Base-by-base conservation (phyloP, 2,797 vertebrate genomes). In the Cyprinodon diabolis region DNA sequence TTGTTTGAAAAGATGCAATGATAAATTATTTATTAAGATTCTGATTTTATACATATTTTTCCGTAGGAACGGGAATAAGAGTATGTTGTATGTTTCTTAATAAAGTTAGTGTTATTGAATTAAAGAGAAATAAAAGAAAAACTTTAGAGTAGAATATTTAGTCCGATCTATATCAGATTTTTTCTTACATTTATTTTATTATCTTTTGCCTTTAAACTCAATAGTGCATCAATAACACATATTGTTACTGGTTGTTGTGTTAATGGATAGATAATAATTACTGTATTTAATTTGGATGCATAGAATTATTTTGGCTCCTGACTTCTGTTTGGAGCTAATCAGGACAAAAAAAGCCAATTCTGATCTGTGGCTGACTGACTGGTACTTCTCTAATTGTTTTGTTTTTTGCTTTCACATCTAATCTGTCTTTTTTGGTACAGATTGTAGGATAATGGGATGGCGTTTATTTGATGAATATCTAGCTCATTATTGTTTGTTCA, bases 401-500 rank as follows among this genome's bases (percentile, higher is more conserved):
- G 2, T 56, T 25, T 56, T 56, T 12, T 25, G 3, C n/a, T 4
- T 23, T 56, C 23, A 62, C 1, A 71, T 74, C 49, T 37, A 69
- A 56, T 54, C 57, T 68, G 13, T 15, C 75, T 30, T 56, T 8
- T 72, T 82, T 66, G 0, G 68, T 75, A 14, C 45, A 69, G 30
- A 19, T 58, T 63, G 72, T 40, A 40, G 8, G 66, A 25, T 71
- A 47, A 71, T 75, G 4, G 23, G 11, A 37, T 43, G 13, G 7
- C 37, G 60, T 74, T 75, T 3, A 76, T 79, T 76, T 73, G 25
- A 78, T 73, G 25, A 66, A 40, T 76, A 40, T 73, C 47, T 70
- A 51, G 55, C 52, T 74, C 23, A 45, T 65, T 56, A 5, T 63
- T 70, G 35, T 81, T 79, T 73, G 69, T 83, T 81, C 82, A 23